phyloP scores from a whole-genome alignment of 2,113 vertebrate genomes.

The Podarcis raffonei region DNA sequence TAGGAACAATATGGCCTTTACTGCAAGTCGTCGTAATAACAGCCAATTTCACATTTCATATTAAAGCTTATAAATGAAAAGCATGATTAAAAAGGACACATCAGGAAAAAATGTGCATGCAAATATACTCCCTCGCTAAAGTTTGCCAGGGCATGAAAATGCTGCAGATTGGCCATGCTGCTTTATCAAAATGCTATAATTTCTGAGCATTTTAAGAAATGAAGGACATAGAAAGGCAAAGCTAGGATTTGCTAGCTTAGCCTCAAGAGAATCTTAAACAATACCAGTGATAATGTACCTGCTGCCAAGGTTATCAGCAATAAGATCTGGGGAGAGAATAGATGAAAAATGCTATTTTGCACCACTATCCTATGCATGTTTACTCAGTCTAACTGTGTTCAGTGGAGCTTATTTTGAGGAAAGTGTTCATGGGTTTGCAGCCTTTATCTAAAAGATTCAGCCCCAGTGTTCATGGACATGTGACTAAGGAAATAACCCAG shows the following conservation, averaged over 20 bases:
- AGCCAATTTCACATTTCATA: constrained; percentile 16
- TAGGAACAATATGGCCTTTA: neutral
- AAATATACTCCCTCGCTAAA: neutral
- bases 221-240: neutral
- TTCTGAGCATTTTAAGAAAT: neutral
- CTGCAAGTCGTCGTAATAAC: neutral
- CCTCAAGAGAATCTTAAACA: neutral
- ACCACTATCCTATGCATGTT: neutral
- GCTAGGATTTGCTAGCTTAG: neutral
- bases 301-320: neutral
- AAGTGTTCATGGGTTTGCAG: neutral
- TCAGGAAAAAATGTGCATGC: neutral
- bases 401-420: neutral
- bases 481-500: neutral
- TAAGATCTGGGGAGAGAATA: neutral
- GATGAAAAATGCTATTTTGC: neutral
- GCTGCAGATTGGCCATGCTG: neutral
- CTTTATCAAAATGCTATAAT: neutral
- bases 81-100: neutral
- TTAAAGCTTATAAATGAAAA: constrained; percentile 27
- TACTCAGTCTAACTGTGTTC: neutral
- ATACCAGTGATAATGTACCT: neutral
- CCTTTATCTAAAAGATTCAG: neutral
- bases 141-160: neutral
- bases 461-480: neutral